Evolutionary conservation across 1,140 invertebrate species (phyloP), one percentile per base, ranked within the genome.

Genomic region (Thereuonema tuberculata): DNA sequence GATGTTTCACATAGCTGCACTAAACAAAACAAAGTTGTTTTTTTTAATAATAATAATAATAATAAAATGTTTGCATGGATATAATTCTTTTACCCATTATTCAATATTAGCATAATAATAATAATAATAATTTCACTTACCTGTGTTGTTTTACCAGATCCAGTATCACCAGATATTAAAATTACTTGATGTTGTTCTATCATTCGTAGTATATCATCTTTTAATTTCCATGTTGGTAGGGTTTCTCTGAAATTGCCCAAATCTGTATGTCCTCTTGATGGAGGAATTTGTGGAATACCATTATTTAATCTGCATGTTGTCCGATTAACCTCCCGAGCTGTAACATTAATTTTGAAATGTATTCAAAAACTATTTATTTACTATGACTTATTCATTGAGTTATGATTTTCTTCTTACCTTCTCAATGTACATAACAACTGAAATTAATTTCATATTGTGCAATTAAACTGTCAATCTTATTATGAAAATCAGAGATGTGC

Each of bases 111-210:
- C n/a, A n/a, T n/a, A n/a, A n/a, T n/a, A 37, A 37, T 37, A 37
- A 9, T 9, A 37, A 37, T 9, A 37, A 37, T 37, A 37, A 9
- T 37, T 37, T 17, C 5, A 27, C 58, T 48, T 61, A 77, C 74
- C 74, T 94, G 90, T 0, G 90, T 94, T 0, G 89, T 92, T 77
- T 94, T 94, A 1, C 91, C 91, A 26, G 85, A 89, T 1, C 90
- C 89, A 0, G 89, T 89, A 62, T 62, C 61, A 24, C 64, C 64
- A 20, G 48, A 27, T 14, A 68, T 62, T 23, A 65, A 56, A 27
- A 66, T 27, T 21, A 85, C 79, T 66, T 79, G 75, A 69, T 81
- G 77, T 0, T 69, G 63, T 1, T 71, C 65, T 2, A 84, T 73
- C 0, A 71, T 70, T 15, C 77, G 67, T 0, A 83, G 58, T 59